A percentile compares a stretch with the other conserved stretches of the same genome.
phyloP scores from a whole-genome alignment of 2,113 vertebrate genomes.

The Tupaia chinensis region DNA sequence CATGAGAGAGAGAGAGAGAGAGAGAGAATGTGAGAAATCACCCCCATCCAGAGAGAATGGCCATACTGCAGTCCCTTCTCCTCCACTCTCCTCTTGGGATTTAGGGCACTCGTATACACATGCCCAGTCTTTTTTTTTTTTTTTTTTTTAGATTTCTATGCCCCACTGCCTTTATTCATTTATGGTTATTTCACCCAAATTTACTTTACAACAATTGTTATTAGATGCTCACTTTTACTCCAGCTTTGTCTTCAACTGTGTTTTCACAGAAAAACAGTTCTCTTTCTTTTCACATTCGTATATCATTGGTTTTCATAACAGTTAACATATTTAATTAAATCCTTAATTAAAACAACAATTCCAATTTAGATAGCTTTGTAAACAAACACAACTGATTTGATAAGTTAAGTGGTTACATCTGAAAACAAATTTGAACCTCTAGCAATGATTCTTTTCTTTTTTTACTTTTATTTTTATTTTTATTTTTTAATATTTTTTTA shows the following conservation, averaged over 20 bases:
- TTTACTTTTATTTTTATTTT: too few species aligned
- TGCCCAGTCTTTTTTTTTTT: too few species aligned
- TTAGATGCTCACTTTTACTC: background rate
- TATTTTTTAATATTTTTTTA: too few species aligned
- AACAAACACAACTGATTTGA: background rate
- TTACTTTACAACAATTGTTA: background rate
- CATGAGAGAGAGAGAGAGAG: too few species aligned
- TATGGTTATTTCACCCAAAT: background rate
- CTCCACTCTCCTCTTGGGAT: too few species aligned
- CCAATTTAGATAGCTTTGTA: background rate
- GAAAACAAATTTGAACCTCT: background rate
- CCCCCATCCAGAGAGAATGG: too few species aligned
- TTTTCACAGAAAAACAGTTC: background rate
- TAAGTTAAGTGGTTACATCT: background rate
- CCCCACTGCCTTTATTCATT: background rate
- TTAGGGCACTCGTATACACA: too few species aligned
- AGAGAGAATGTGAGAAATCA: too few species aligned
- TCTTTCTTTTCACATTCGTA: background rate
- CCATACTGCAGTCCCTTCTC: too few species aligned
- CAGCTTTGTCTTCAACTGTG: background rate
- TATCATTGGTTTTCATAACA: constrained; percentile 24
- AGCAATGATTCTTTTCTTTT: too few species aligned
- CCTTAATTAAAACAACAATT: constrained; percentile 6
- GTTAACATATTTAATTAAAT: constrained; percentile 28
- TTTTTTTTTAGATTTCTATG: background rate